Evolutionary conservation across 2,888 invertebrate species (phyloP), one percentile per base, ranked within the genome.

Genomic region (Apantesis nais): DNA sequence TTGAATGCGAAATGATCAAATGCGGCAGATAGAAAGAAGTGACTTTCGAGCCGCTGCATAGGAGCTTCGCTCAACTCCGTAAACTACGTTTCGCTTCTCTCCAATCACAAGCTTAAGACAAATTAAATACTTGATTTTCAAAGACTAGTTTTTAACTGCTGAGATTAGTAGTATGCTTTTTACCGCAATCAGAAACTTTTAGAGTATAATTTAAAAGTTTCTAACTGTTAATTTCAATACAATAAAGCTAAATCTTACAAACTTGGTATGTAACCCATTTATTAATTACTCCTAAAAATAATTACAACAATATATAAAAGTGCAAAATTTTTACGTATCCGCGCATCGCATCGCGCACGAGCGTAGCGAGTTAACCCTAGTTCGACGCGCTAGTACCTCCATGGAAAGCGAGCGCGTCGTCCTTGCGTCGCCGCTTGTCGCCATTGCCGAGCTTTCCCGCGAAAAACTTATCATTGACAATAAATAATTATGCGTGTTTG

Each of bases 341-440:
- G 93, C 93, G 93, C 93, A 93, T 89, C 87, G 80, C 55, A 75
- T 83, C 85, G 90, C 93, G 93, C 93, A 93, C 86, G 84, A 87
- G 87, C 86, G 85, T 77, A 87, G 86, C 86, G 86, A 80, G 78
- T 79, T 68, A 78, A 68, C 78, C 78, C 68, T 74, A 80, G 82
- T 82, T 85, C 75, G 81, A 78, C 82, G 77, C 80, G 83, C 89
- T 92, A 93, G 93, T 93, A 87, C 78, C 83, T 81, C 79, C 76
- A 86, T 83, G 89, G 91, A 86, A 85, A 89, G 86, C 92, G 87
- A 78, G 85, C 86, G 86, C 88, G 88, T 84, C 86, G 88, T 84
- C 78, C 83, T 79, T 80, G 78, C 82, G 81, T 76, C 72, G 64
- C 78, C 67, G 73, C 66, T 75, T 71, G 79, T 79, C 80, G 84